Evolutionary conservation across 2,797 vertebrate genomes (phyloP).

Genomic region (Phrynocephalus forsythii): DNA sequence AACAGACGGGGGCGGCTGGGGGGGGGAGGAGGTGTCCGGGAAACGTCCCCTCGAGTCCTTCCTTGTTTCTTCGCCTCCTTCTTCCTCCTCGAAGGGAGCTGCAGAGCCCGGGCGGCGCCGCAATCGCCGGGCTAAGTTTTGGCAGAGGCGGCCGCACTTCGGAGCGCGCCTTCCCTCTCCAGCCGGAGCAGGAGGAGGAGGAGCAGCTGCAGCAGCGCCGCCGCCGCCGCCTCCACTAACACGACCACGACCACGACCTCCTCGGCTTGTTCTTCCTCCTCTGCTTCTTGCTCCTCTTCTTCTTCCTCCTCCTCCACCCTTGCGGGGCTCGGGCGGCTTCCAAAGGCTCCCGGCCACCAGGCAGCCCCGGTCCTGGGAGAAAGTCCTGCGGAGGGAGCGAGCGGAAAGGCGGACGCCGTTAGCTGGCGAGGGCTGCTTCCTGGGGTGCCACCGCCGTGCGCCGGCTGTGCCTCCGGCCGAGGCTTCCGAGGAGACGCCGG

Average conservation of each 20-base stretch:
- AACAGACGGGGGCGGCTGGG: not conserved
- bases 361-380: constrained; percentile 19
- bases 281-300: constrained; percentile 16
- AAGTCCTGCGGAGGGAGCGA: constrained; percentile 1
- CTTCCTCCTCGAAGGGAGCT: constrained; percentile 63
- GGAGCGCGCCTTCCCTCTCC: constrained; percentile 43
- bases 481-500: constrained; percentile 1
- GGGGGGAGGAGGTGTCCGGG: constrained; percentile 18
- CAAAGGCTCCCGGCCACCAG: constrained; percentile 38
- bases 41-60: constrained; percentile 62
- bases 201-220: constrained; percentile 35
- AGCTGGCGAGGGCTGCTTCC: constrained; percentile 55
- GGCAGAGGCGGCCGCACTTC: constrained; percentile 80
- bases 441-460: not conserved
- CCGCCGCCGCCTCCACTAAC: not conserved
- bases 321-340: constrained; percentile 63
- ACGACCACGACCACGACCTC: no score
- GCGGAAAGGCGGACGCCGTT: not conserved
- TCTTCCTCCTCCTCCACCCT: constrained; percentile 29
- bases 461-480: constrained; percentile 8
- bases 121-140: constrained; percentile 76
- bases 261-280: not conserved
- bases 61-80: not conserved
- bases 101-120: constrained; percentile 69
- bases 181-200: no score